Evolutionary conservation across 2,888 invertebrate genomes (phyloP), one percentile per base, ranked within the genome.

Genomic region (Drosophila kuntzei): DNA sequence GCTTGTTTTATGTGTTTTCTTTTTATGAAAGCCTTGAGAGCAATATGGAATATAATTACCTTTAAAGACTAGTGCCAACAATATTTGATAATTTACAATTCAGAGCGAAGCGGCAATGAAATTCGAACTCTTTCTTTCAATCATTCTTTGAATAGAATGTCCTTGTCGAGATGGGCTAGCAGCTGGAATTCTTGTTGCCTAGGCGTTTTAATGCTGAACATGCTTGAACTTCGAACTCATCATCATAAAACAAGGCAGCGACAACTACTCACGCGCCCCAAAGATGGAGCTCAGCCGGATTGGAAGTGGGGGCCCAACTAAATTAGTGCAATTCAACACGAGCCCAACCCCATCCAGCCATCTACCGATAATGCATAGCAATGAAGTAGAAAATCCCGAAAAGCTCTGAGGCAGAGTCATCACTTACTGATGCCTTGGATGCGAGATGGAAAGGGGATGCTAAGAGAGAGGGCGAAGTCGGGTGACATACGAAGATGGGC

Each of bases 161-260:
- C 67, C 71, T 79, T 60, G 66, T 43, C 44, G 46, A 44, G 44
- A 50, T 64, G 36, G 44, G 46, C 37, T 36, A 11, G 32, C 27
- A 54, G 27, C 41, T 39, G 39, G 29, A 44, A 49, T 36, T 54
- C 20, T 51, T 47, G 39, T 50, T 70, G 58, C 39, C 55, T 59
- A 71, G 59, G 66, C 74, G 43, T 53, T 34, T 89, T 89, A 81
- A 83, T 87, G 90, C 89, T 65, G 71, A 81, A 67, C 89, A 88
- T 71, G 81, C 76, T 66, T 75, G 76, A 89, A 86, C 90, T 90
- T 76, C 79, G 87, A 85, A 76, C 88, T 87, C 86, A 89, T 87
- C 88, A 87, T 71, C 89, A 81, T 88, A 90, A 88, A 82, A 82
- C 81, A 71, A 64, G 77, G 71, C 87, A 87, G 75, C 66, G 64